Base-by-base conservation (phyloP, 2,113 vertebrate species). In the Gymnobelideus leadbeateri region DNA sequence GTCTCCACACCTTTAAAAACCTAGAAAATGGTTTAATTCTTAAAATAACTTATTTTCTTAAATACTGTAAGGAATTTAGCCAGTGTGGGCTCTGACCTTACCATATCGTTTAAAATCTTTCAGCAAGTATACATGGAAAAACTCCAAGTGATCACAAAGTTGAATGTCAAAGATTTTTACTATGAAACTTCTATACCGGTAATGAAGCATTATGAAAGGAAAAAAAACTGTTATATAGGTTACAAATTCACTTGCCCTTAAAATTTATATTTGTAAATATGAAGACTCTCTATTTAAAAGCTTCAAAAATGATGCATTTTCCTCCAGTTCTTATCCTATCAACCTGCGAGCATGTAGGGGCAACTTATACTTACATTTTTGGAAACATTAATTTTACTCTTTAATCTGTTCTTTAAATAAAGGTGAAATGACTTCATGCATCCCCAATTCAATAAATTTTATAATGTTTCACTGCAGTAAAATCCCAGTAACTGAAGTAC, bases 1-100 rank as follows among this genome's bases (percentile, higher is more conserved):
- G 28, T 57, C 55, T 57, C 8, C 26, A 28, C 2, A 57, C 55
- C 55, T 57, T 28, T 57, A 2, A 57, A 57, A 57, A 23, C 7
- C 55, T 28, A 57, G 23, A 54, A 54, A 54, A 54, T 54, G 23
- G 53, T 24, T 54, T 24, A 54, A 54, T 54, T 54, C 53, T 54
- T 54, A 54, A 21, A 52, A 54, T 53, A 23, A 53, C 52, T 51
- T 51, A 54, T 24, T 54, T 54, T 54, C 53, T 54, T 54, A 90
- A 94, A 89, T 91, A 95, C 23, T 94, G 93, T 57, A 24, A 94
- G 28, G 93, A 93, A n/a, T 90, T 93, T 8, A 94, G 49, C 47
- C 93, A 90, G 52, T 94, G 31, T 47, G 93, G 14, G 16, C 14
- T 16, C 51, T 52, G 51, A 52, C 16, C 51, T 52, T 52, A 52